phyloP scores from a whole-genome alignment of 2,888 invertebrate genomes.

The Xestoiulus laeticollis region DNA sequence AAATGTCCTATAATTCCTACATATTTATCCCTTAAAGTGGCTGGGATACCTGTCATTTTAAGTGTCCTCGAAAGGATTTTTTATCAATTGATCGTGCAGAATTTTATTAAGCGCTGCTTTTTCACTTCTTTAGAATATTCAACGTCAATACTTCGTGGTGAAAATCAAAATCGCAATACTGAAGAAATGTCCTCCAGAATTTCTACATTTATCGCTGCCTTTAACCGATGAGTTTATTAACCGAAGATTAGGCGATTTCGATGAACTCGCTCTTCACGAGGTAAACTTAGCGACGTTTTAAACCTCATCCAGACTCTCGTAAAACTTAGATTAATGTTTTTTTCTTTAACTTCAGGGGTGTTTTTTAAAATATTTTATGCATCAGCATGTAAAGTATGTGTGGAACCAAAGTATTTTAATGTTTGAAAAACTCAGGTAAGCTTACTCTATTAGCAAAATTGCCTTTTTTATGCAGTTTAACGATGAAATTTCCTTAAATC shows the following conservation, averaged over 20 bases:
- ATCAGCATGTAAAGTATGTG: slow-evolving; percentile 54
- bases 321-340: too few relatives aligned
- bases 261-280: not conserved
- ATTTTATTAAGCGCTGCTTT: not conserved
- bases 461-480: not conserved
- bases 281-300: not conserved
- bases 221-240: slow-evolving; percentile 12
- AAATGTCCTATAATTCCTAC: too few relatives aligned
- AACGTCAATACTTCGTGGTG: slow-evolving; percentile 30
- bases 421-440: slow-evolving; percentile 50
- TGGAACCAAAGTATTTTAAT: slow-evolving; percentile 50
- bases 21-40: too few relatives aligned
- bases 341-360: slow-evolving; percentile 48
- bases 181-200: slow-evolving; percentile 44
- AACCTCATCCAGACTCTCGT: too few relatives aligned
- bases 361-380: slow-evolving; percentile 54
- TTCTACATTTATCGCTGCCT: slow-evolving; percentile 3
- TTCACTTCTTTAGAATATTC: not conserved
- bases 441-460: not conserved
- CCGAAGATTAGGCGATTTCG: not conserved
- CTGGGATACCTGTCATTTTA: too few relatives aligned
- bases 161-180: slow-evolving; percentile 42
- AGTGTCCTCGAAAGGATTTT: too few relatives aligned
- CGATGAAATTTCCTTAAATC: not conserved
- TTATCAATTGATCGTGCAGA: too few relatives aligned